These are phyloP conservation scores for Rhaphigaster nebulosa DNA, from an alignment of 2,888 invertebrate species.

Conservation along the genomic window DNA sequence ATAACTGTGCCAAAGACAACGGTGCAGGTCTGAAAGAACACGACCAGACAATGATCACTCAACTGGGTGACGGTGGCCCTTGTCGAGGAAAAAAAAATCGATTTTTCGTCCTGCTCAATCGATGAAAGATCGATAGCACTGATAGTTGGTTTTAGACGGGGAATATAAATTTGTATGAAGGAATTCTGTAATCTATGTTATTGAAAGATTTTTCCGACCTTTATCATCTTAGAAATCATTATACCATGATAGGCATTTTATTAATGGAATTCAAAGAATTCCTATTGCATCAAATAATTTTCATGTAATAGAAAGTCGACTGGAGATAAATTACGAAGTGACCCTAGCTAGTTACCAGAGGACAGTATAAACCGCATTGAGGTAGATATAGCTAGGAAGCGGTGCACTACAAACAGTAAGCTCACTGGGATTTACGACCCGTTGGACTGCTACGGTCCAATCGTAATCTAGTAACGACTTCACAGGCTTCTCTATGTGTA, in stretches of 20 bases:
- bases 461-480: slow-evolving; percentile 13
- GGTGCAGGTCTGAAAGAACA: neutral
- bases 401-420: slow-evolving; percentile 21
- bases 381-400: neutral
- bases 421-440: neutral
- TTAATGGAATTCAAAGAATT: neutral
- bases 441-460: neutral
- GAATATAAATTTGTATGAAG: no score
- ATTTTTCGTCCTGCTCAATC: neutral
- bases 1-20: slow-evolving; percentile 12
- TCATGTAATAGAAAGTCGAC: neutral
- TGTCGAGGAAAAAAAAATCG: neutral
- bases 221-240: neutral
- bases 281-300: neutral
- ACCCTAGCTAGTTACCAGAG: neutral
- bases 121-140: no score
- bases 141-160: neutral
- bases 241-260: neutral
- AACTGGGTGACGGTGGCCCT: neutral
- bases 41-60: neutral
- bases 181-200: no score
- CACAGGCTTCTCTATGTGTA: neutral
- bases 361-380: neutral
- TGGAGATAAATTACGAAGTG: neutral
- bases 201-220: no score